Conservation (phyloP, 1,140 invertebrate species). For the Bombus impatiens region DNA sequence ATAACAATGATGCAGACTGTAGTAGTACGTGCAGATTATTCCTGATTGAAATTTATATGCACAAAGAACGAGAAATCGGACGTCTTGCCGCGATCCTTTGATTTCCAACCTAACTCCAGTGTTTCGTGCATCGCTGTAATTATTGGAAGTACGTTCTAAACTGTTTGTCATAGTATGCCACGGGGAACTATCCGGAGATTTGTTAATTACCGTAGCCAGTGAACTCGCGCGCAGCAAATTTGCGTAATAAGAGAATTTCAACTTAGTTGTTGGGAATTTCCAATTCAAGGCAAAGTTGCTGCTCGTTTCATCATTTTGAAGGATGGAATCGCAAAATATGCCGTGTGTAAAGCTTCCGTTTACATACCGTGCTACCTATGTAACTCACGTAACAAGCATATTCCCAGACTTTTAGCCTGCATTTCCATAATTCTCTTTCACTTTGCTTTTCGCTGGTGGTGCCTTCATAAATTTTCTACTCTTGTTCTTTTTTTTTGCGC, state of each 20-base stretch:
- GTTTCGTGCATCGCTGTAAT: neutral
- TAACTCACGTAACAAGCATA: too few relatives aligned
- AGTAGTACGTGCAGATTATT: neutral
- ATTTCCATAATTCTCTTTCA: neutral
- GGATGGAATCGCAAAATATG: neutral
- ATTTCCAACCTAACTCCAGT: neutral
- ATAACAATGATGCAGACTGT: neutral
- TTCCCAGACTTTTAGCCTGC: neutral
- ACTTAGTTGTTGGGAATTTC: neutral
- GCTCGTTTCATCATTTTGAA: constrained; percentile 8
- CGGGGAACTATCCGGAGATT: constrained; percentile 1
- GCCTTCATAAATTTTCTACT: too few relatives aligned
- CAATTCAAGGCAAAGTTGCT: neutral
- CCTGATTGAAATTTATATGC: neutral
- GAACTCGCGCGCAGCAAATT: neutral
- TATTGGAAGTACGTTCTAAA: neutral
- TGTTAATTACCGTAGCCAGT: constrained; percentile 6
- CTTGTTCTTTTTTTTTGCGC: too few relatives aligned
- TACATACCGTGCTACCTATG: too few relatives aligned
- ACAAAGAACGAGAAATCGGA: neutral
- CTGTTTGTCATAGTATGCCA: neutral
- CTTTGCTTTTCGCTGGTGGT: neutral
- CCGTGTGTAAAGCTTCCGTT: too few relatives aligned
- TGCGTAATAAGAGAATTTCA: constrained; percentile 1
- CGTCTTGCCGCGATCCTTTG: neutral